Evolutionary conservation across 1,140 invertebrate genomes (phyloP).

Genomic region (Bombus confusus): DNA sequence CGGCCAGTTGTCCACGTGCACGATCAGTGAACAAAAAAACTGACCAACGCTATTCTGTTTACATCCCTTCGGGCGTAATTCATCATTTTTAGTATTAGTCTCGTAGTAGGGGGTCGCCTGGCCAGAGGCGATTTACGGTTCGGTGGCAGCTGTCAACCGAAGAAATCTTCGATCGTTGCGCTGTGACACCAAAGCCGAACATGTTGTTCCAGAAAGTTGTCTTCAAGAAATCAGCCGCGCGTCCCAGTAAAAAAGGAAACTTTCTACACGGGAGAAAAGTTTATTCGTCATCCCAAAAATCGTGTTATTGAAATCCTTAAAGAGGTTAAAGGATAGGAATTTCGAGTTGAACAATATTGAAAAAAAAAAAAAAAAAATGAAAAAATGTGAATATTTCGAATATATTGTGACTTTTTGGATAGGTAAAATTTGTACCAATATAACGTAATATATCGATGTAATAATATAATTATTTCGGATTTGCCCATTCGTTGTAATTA

Average conservation of each 20-base stretch:
- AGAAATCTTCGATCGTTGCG: background rate
- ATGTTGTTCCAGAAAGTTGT: background rate
- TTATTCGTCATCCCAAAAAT: background rate
- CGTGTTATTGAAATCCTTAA: background rate
- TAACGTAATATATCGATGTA: background rate
- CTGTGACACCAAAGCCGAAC: too few relatives aligned
- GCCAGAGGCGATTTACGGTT: constrained; percentile 47
- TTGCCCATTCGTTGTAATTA: background rate
- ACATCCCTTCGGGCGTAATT: constrained; percentile 43
- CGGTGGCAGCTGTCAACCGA: constrained; percentile 57
- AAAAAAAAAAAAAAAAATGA: background rate
- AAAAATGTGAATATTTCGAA: background rate
- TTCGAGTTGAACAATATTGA: background rate
- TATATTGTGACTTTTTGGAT: background rate
- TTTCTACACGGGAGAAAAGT: background rate
- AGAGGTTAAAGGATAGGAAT: background rate
- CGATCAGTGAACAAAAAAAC: constrained; percentile 1
- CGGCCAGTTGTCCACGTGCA: background rate
- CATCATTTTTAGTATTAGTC: constrained; percentile 41
- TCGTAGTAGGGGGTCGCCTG: constrained; percentile 27
- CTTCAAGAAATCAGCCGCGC: background rate
- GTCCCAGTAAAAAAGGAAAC: background rate
- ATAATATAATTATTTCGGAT: background rate
- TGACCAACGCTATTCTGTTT: constrained; percentile 20
- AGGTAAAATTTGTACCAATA: background rate